phyloP scores from a whole-genome alignment of 2,888 invertebrate species.

The Epicampocera succincta region DNA sequence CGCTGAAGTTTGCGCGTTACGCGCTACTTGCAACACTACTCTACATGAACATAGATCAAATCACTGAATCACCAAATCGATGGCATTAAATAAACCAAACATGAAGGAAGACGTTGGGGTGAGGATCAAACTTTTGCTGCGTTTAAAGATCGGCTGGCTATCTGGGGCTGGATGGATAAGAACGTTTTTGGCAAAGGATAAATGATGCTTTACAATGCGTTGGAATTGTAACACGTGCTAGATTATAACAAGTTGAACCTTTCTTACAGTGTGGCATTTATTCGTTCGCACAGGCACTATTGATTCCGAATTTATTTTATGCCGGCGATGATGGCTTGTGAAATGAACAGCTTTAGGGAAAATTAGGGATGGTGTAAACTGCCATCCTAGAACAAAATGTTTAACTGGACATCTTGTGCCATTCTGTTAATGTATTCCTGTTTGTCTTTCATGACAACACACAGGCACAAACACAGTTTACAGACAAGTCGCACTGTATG shows the following conservation, averaged over 20 bases:
- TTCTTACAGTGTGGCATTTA: slow-evolving; percentile 32
- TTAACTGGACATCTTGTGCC: not conserved
- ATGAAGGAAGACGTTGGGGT: slow-evolving; percentile 21
- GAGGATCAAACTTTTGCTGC: slow-evolving; percentile 45
- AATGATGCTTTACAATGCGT: slow-evolving; percentile 52
- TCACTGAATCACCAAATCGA: slow-evolving; percentile 55
- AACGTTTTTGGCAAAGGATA: slow-evolving; percentile 35
- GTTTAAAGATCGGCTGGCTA: slow-evolving; percentile 24
- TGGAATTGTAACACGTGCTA: slow-evolving; percentile 69
- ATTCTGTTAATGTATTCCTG: slow-evolving; percentile 22
- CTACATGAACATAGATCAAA: slow-evolving; percentile 70
- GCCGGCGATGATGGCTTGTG: not conserved
- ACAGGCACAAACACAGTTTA: not conserved
- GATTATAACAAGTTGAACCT: slow-evolving; percentile 66
- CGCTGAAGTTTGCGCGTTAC: slow-evolving; percentile 79
- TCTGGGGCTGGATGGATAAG: slow-evolving; percentile 22
- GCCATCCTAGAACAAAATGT: not conserved
- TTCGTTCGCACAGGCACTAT: slow-evolving; percentile 16
- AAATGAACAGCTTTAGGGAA: too few relatives aligned
- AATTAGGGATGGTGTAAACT: not conserved
- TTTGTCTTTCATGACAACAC: not conserved
- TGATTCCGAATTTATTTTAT: not conserved
- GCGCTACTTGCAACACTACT: slow-evolving; percentile 70
- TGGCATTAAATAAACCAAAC: slow-evolving; percentile 56
- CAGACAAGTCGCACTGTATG: slow-evolving; percentile 24